These are phyloP conservation scores for Baryphthengus martii DNA, from an alignment of 2,113 vertebrate genomes.

Conservation along the genomic window DNA sequence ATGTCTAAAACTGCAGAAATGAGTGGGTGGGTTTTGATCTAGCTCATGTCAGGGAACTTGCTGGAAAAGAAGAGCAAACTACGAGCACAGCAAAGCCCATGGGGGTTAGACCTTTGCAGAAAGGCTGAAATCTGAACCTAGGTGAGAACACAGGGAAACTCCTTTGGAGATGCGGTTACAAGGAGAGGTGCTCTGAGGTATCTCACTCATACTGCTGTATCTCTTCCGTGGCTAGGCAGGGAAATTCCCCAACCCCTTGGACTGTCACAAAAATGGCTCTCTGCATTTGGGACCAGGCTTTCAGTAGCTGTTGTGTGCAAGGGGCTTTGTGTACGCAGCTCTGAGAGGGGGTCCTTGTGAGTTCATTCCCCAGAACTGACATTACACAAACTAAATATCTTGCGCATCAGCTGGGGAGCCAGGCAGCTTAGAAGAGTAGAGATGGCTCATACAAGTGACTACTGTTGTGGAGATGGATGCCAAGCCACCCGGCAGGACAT, in stretches of 20 bases:
- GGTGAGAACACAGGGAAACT: neutral
- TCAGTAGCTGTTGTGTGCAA: neutral
- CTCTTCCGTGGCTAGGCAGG: neutral
- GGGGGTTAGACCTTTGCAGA: neutral
- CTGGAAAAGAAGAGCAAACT: neutral
- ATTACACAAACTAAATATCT: neutral
- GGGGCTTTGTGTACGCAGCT: neutral
- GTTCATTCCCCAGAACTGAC: neutral
- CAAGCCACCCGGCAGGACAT: accelerated
- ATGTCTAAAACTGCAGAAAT: neutral
- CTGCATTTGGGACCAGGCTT: neutral
- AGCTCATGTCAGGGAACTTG: neutral
- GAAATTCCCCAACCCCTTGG: neutral
- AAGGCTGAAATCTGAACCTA: neutral
- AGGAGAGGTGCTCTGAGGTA: neutral
- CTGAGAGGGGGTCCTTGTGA: neutral
- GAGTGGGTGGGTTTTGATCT: neutral
- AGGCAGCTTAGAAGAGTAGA: neutral
- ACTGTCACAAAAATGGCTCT: neutral
- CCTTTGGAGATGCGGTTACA: neutral
- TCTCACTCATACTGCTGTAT: neutral
- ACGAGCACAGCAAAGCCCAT: neutral
- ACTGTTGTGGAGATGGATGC: neutral
- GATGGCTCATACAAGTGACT: neutral
- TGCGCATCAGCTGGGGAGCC: neutral